These are phyloP conservation scores for Goniozus legneri DNA, from an alignment of 1,140 invertebrate genomes.

Conservation along the genomic window DNA sequence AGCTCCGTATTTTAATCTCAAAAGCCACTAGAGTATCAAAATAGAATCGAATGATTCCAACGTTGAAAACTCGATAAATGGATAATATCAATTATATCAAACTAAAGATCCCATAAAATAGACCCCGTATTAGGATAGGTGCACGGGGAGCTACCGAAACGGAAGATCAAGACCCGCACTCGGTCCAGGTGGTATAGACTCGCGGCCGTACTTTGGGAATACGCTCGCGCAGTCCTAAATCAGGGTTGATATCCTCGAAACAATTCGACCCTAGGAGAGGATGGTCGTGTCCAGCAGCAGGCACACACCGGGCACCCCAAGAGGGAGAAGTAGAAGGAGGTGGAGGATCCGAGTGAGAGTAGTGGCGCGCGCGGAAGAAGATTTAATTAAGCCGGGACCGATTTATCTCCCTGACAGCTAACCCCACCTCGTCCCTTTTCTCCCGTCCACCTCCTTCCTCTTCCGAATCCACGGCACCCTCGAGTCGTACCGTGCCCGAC, in stretches of 20 bases:
- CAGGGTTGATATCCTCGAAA: constrained; percentile 52
- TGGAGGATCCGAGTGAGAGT: constrained; percentile 29
- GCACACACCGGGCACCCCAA: constrained; percentile 28
- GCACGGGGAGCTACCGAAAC: no score
- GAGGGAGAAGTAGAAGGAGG: constrained; percentile 1
- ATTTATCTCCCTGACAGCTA: constrained; percentile 56
- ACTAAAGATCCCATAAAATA: no score
- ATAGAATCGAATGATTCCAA: no score
- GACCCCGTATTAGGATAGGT: no score
- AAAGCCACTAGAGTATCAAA: no score
- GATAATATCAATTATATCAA: no score
- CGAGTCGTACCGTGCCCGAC: no score
- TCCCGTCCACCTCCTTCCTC: constrained; percentile 23
- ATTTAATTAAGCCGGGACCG: constrained; percentile 56
- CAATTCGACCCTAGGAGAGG: constrained; percentile 44
- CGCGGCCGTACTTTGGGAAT: constrained; percentile 39
- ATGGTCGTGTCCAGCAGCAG: constrained; percentile 36
- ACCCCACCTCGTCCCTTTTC: constrained; percentile 44
- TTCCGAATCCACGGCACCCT: constrained; percentile 37
- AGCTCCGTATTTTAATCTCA: no score
- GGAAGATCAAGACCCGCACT: no score
- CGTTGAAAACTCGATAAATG: no score
- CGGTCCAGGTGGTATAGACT: no score
- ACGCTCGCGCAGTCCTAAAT: constrained; percentile 44
- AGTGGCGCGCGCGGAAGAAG: constrained; percentile 49